These are phyloP conservation scores for Chinchilla lanigera DNA, from an alignment of 2,113 vertebrate species.

Conservation along the genomic window DNA sequence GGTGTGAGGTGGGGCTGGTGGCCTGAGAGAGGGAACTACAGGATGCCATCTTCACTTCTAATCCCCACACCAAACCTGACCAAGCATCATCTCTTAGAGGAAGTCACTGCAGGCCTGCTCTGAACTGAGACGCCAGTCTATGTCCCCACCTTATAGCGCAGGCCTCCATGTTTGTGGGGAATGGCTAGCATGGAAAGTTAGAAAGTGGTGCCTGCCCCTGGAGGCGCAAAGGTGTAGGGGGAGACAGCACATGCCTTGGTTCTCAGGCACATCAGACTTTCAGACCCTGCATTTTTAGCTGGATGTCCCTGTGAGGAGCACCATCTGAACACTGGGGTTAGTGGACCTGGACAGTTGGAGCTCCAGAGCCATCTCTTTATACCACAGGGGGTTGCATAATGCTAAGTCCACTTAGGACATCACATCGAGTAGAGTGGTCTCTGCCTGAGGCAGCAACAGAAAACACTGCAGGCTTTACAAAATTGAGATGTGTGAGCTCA, in stretches of 20 bases:
- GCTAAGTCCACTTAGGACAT: neutral
- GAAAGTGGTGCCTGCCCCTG: neutral
- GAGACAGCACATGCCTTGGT: neutral
- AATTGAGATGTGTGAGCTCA: neutral
- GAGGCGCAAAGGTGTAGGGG: fast-evolving
- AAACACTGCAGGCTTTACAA: neutral
- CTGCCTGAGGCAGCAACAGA: neutral
- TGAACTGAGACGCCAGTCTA: neutral
- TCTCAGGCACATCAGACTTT: neutral
- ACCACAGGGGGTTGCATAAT: neutral
- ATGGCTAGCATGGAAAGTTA: neutral
- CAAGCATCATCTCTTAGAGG: neutral
- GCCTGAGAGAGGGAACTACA: neutral
- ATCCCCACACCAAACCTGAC: neutral
- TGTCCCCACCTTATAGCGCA: too few species aligned
- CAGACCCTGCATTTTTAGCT: neutral
- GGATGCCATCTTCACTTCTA: neutral
- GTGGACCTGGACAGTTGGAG: too few species aligned
- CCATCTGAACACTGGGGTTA: neutral
- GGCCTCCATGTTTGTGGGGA: neutral
- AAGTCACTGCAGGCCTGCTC: neutral
- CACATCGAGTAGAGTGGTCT: neutral
- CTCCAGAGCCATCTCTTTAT: neutral
- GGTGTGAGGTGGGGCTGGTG: neutral
- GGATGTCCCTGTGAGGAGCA: neutral